These are phyloP conservation scores for Ophion obscuratus DNA, from an alignment of 2,888 invertebrate genomes.

Conservation along the genomic window DNA sequence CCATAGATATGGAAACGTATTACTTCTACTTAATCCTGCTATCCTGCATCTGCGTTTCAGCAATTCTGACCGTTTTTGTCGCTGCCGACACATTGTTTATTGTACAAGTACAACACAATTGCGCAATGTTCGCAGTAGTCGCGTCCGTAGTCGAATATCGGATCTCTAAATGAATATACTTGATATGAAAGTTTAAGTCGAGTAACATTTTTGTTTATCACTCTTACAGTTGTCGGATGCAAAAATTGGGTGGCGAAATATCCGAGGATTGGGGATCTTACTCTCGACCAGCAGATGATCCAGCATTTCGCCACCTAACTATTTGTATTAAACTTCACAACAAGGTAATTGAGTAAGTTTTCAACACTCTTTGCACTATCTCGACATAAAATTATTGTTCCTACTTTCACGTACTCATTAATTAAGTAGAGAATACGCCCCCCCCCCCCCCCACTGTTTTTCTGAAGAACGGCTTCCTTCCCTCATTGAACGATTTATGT, in stretches of 20 bases:
- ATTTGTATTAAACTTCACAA: conserved; percentile 47
- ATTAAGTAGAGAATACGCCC: background rate
- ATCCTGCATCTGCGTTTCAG: conserved; percentile 23
- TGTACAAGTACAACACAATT: conserved; percentile 53
- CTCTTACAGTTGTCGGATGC: conserved; percentile 35
- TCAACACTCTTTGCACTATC: background rate
- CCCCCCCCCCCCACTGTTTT: background rate
- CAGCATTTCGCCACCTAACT: conserved; percentile 28
- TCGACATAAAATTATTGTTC: background rate
- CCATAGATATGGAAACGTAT: conserved; percentile 38
- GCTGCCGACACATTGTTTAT: conserved; percentile 57
- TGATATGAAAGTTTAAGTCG: background rate
- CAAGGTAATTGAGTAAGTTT: conserved; percentile 49
- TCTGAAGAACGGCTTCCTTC: too few species aligned
- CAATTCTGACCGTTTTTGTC: conserved; percentile 36
- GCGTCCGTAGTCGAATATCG: conserved; percentile 24
- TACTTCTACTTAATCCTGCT: conserved; percentile 51
- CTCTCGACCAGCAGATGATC: conserved; percentile 23
- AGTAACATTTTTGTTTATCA: background rate
- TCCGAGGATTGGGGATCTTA: background rate
- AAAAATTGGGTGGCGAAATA: conserved; percentile 22
- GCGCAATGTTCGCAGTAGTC: conserved; percentile 52
- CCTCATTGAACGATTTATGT: background rate
- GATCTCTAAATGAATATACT: background rate
- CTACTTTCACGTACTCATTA: background rate